phyloP scores from a whole-genome alignment of 2,797 vertebrate species.

The Odontamblyopus lacepedii region DNA sequence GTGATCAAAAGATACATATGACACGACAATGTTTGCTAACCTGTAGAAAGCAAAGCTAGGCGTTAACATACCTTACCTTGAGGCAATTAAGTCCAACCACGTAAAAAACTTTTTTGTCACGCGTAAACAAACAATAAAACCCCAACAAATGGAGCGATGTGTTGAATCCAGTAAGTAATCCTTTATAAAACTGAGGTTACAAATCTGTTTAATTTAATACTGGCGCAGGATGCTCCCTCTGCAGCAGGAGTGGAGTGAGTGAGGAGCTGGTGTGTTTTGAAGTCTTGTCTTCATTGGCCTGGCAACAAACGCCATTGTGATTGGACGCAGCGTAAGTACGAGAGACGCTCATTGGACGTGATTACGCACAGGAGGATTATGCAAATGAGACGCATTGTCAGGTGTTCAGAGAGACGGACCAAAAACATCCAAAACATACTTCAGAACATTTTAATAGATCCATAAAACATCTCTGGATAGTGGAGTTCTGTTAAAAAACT shows the following conservation, averaged over 20 bases:
- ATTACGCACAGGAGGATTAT: constrained; percentile 19
- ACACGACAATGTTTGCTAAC: constrained; percentile 14
- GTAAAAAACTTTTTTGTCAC: constrained; percentile 26
- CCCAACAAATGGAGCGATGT: not conserved
- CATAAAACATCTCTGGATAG: not conserved
- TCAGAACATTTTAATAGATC: too few relatives aligned
- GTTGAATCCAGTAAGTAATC: not conserved
- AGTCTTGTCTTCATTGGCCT: constrained; percentile 39
- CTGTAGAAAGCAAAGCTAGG: constrained; percentile 15
- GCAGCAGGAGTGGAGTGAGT: constrained; percentile 6
- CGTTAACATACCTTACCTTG: constrained; percentile 27
- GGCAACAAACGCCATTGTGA: constrained; percentile 53
- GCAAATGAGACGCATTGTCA: constrained; percentile 40
- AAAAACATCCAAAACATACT: too few relatives aligned
- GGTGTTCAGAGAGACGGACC: constrained; percentile 18
- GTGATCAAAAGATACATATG: not conserved
- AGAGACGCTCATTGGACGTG: constrained; percentile 59
- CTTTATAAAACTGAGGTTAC: not conserved
- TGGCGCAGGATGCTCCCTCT: not conserved
- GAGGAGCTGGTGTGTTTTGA: constrained; percentile 39
- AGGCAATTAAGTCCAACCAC: constrained; percentile 5
- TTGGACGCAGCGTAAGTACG: constrained; percentile 60
- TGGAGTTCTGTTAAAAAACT: not conserved
- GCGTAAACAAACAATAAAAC: not conserved
- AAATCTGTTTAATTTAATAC: not conserved